Evolutionary conservation across 2,888 invertebrate genomes (phyloP), one percentile per base, ranked within the genome.

Genomic region (Antheraea yamamai): DNA sequence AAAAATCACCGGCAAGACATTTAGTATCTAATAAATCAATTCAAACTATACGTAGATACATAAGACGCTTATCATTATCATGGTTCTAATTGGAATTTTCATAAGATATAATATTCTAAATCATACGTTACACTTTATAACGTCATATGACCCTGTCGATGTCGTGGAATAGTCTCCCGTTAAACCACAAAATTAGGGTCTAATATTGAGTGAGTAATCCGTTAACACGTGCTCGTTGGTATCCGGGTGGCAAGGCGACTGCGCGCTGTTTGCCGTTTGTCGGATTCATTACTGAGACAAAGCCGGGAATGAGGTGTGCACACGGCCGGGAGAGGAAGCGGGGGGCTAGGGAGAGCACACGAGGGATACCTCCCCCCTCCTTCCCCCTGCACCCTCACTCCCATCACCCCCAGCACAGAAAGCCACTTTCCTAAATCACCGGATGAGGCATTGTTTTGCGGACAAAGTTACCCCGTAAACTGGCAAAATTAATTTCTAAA

Each of bases 231-330:
- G 93, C 91, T 90, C 87, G 88, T 85, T 88, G 89, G 86, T 85
- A 84, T 88, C 81, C 87, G 87, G 81, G 76, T 77, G 80, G 82
- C 81, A 80, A 84, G 87, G 92, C 89, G 91, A 84, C 89, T 92
- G 92, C 92, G 92, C 93, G 87, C 86, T 92, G 91, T 90, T 90
- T 92, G 90, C 88, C 90, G 92, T 94, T 93, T 93, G 92, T 89
- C 88, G 93, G 94, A 93, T 94, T 94, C 93, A 94, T 95, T 93
- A 92, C 93, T 89, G 92, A 94, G 92, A 94, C 94, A 94, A 93
- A 94, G 88, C 82, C 84, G 87, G 85, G 83, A 76, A 78, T 78
- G 83, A 75, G 80, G 77, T 79, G 80, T 78, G 16, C 26, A 39
- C 70, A 70, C 70, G 74, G 84, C 77, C 74, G 77, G 84, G 82